Evolutionary conservation across 1,140 invertebrate species (phyloP).

Genomic region (Euschistus heros): DNA sequence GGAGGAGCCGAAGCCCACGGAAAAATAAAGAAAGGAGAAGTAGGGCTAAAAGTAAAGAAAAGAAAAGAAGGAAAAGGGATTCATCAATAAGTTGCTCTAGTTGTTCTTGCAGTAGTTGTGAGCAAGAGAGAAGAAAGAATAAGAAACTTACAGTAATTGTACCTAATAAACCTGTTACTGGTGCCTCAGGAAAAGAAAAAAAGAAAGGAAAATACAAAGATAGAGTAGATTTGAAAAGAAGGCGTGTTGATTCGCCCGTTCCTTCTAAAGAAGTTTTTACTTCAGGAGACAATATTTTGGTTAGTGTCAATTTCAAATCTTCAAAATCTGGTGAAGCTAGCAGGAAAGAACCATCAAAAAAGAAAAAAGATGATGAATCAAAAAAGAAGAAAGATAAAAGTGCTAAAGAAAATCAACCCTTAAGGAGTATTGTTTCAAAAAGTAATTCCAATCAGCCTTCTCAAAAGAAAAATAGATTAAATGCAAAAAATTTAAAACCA

Average conservation of each 20-base stretch:
- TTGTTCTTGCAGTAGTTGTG: slow-evolving; percentile 26
- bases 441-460: slow-evolving; percentile 15
- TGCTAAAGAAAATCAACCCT: slow-evolving; percentile 37
- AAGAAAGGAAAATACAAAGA: slow-evolving; percentile 29
- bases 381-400: slow-evolving; percentile 37
- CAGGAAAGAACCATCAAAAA: slow-evolving; percentile 33
- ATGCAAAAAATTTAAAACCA: slow-evolving; percentile 42
- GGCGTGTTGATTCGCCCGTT: slow-evolving; percentile 43
- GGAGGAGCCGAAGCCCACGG: neutral
- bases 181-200: slow-evolving; percentile 42
- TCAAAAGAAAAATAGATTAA: slow-evolving; percentile 21
- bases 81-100: slow-evolving; percentile 26
- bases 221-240: slow-evolving; percentile 38
- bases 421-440: slow-evolving; percentile 37
- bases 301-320: slow-evolving; percentile 73
- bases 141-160: slow-evolving; percentile 44
- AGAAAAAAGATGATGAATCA: slow-evolving; percentile 36
- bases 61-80: slow-evolving; percentile 12
- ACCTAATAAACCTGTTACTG: slow-evolving; percentile 42
- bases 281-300: slow-evolving; percentile 81
- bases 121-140: slow-evolving; percentile 25
- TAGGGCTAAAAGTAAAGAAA: slow-evolving; percentile 6
- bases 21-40: slow-evolving; percentile 12
- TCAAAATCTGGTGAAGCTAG: slow-evolving; percentile 32
- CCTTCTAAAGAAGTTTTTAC: slow-evolving; percentile 83